Evolutionary conservation across 2,888 invertebrate species (phyloP).

Genomic region (Bimastos eiseni): DNA sequence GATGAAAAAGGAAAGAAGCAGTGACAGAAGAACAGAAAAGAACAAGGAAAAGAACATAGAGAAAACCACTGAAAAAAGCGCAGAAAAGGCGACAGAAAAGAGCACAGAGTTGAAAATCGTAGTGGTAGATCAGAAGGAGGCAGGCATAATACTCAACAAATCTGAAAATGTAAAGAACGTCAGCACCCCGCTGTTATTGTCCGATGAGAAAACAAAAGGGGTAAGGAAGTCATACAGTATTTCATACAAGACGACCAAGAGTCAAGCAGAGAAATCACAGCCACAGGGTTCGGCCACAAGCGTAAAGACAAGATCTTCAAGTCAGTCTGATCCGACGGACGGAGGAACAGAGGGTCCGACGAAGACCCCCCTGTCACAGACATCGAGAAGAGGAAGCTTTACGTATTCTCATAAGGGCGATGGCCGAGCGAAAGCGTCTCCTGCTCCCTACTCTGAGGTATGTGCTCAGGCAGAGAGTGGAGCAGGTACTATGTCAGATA

Average conservation of each 20-base stretch:
- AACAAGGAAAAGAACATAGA: neutral
- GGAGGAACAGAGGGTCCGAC: neutral
- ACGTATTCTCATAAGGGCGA: neutral
- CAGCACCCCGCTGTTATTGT: neutral
- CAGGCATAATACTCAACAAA: neutral
- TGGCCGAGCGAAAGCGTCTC: neutral
- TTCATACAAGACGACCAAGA: neutral
- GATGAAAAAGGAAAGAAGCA: neutral
- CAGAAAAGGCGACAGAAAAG: neutral
- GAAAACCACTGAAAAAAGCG: neutral
- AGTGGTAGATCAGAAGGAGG: neutral
- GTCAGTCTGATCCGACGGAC: neutral
- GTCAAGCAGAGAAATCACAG: neutral
- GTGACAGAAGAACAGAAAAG: neutral
- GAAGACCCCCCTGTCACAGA: neutral
- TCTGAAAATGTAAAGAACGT: neutral
- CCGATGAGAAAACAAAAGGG: neutral
- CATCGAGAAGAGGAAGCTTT: neutral
- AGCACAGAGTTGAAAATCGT: neutral
- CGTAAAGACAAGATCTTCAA: neutral
- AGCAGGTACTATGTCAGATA: neutral
- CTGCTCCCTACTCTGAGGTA: neutral
- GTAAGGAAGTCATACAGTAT: conserved; percentile 7
- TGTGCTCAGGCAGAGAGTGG: neutral
- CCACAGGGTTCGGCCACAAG: neutral